Evolutionary conservation across 2,888 invertebrate genomes (phyloP), one percentile per base, ranked within the genome.

Genomic region (Leptopilina syphax): DNA sequence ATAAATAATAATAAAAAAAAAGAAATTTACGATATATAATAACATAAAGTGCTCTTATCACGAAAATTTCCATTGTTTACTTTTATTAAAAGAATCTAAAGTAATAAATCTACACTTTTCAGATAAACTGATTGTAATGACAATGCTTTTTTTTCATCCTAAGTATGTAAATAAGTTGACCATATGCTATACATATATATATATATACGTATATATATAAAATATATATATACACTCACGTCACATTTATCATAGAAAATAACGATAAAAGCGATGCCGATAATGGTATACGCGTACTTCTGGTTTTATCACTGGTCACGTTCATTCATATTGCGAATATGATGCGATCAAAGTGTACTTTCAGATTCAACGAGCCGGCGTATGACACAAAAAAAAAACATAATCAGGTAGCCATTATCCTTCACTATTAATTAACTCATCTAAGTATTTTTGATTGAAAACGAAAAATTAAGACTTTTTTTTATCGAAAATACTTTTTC

Each of bases 211-310:
- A 50, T 50, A 44, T 44, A 44, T 44, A 44, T 44, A 7, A 34
- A 2, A 65, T 65, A 65, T 13, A 65, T 50, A 12, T 50, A 44
- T 44, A 44, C 8, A 44, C 8, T 8, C 65, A 50, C 50, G 54
- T 70, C 54, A 34, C 54, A 70, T 70, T 70, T 70, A 70, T 70
- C 70, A 54, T 70, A 54, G 70, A 54, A 70, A 70, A 70, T 70
- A 70, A 70, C 54, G 54, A 57, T 70, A 70, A 70, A 70, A 70
- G 70, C 70, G 70, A 70, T 57, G 50, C 70, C 70, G 54, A 70
- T 70, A 70, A 70, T 70, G 70, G 54, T 44, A 44, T 44, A 44
- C 70, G 50, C 70, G 54, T 70, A 70, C 70, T 54, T 70, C 54
- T 54, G 70, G 70, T 54, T 70, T 50, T 70, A 70, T 70, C 70